Percentiles rank a stretch among this genome's conserved stretches.
phyloP scores from a whole-genome alignment of 2,888 invertebrate species.

The Agrochola macilenta region DNA sequence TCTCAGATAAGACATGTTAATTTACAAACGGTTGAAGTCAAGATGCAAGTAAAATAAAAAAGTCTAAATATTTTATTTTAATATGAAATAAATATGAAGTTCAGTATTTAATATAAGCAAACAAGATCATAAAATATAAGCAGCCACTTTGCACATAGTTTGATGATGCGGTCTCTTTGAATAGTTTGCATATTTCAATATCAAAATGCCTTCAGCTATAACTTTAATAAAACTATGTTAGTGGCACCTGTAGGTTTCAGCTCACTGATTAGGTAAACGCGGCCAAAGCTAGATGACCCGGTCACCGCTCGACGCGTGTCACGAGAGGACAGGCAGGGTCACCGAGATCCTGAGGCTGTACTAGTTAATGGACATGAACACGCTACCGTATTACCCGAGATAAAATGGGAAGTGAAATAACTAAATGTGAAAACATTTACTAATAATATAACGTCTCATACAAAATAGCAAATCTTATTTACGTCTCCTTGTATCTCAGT shows the following conservation, averaged over 20 bases:
- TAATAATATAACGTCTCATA: not conserved
- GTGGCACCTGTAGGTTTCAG: slow-evolving; percentile 17
- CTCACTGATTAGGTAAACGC: slow-evolving; percentile 47
- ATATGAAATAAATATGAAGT: not conserved
- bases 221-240: slow-evolving; percentile 13
- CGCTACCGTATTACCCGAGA: slow-evolving; percentile 4
- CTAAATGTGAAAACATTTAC: not conserved
- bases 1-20: too few species aligned
- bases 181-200: not conserved
- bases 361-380: slow-evolving; percentile 20
- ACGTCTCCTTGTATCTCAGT: not conserved
- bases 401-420: not conserved
- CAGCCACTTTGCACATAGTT: not conserved
- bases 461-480: slow-evolving; percentile 11
- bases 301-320: slow-evolving; percentile 59
- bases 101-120: not conserved
- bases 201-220: slow-evolving; percentile 1
- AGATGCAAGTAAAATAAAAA: not conserved
- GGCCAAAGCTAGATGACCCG: slow-evolving; percentile 57
- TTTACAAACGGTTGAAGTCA: not conserved
- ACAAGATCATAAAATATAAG: not conserved
- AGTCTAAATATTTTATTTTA: not conserved
- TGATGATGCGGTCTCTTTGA: not conserved
- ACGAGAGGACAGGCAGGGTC: slow-evolving; percentile 60
- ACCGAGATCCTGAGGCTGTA: slow-evolving; percentile 39